Base-by-base conservation (phyloP, 2,797 vertebrate genomes). In the Neosalanx taihuensis region DNA sequence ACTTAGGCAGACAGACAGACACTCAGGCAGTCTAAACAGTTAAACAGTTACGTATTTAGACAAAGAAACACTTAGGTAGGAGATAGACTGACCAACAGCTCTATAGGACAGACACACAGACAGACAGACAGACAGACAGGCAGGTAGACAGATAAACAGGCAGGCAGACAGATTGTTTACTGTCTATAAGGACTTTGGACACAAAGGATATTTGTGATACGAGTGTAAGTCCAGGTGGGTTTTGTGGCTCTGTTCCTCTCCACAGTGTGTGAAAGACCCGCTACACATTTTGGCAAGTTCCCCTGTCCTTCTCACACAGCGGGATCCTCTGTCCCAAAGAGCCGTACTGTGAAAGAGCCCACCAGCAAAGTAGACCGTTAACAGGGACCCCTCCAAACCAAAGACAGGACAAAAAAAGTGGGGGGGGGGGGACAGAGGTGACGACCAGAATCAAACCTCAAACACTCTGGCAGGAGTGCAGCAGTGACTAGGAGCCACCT, bases 251-350 rank as follows among this genome's bases (percentile, higher is more conserved):
- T 13, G 41, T 3, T 46, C 41, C 41, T 13, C 41, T 46, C 41
- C 12, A 46, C 84, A 85, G 64, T 83, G 70, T 83, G 84, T 85
- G 70, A 88, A 88, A 89, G 77, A 88, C 5, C 5, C 79, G 79
- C 86, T 26, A 26, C 80, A 87, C 84, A 80, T 69, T 82, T 72
- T 37, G 5, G 60, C 68, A 31, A 67, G 70, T 67, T 71, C 41
- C 71, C 69, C 75, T 13, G 30, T 69, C 53, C 10, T 33, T 23
- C 53, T 23, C 51, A n/a, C 70, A 57, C 46, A 64, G 46, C 30
- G 31, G 70, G 61, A 18, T 18, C 15, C 35, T 64, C 30, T 56
- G 70, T 71, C 61, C 20, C 33, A 59, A 35, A 6, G 49, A 29
- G 30, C 29, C 33, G 6, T 7, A 61, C 31, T 33, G 33, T 23